Percentiles rank a stretch among this genome's conserved stretches.
phyloP scores from a whole-genome alignment of 2,888 invertebrate genomes.

The Drosophila longiperda region DNA sequence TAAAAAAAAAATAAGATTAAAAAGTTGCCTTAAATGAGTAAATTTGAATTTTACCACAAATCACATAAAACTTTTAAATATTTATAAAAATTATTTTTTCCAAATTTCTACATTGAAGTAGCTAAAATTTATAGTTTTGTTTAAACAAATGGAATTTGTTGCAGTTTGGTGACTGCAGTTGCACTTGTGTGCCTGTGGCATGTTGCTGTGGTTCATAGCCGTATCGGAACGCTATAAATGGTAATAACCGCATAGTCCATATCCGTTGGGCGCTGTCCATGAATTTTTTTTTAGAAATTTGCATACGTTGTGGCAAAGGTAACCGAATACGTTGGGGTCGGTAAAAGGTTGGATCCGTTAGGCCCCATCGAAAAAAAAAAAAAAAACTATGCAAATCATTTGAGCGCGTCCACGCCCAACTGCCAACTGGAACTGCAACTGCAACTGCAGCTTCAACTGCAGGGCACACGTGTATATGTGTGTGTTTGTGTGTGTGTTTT shows the following conservation, averaged over 20 bases:
- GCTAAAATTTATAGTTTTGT: background rate
- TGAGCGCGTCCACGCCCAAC: slow-evolving; percentile 35
- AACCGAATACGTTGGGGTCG: slow-evolving; percentile 58
- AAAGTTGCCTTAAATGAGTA: too few relatives aligned
- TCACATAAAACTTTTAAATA: background rate
- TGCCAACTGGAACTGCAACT: slow-evolving; percentile 22
- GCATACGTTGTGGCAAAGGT: slow-evolving; percentile 51
- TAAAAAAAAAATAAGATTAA: background rate
- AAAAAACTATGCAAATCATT: slow-evolving; percentile 42
- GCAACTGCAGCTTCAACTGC: slow-evolving; percentile 9
- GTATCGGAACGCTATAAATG: slow-evolving; percentile 39
- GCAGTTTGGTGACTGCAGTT: slow-evolving; percentile 13
- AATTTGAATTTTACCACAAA: too few relatives aligned
- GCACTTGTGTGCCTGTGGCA: slow-evolving; percentile 28
- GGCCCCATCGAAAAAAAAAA: slow-evolving; percentile 10
- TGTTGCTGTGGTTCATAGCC: slow-evolving; percentile 14
- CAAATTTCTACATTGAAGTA: background rate
- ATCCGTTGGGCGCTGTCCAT: slow-evolving; percentile 58
- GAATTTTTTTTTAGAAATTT: slow-evolving; percentile 57
- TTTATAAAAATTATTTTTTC: background rate
- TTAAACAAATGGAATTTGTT: background rate
- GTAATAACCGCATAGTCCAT: slow-evolving; percentile 52
- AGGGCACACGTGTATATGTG: background rate
- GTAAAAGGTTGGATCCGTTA: slow-evolving; percentile 58
- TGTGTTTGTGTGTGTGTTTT: slow-evolving; percentile 17